These are phyloP conservation scores for Myripristis murdjan DNA, from an alignment of 2,797 vertebrate genomes.

Conservation along the genomic window DNA sequence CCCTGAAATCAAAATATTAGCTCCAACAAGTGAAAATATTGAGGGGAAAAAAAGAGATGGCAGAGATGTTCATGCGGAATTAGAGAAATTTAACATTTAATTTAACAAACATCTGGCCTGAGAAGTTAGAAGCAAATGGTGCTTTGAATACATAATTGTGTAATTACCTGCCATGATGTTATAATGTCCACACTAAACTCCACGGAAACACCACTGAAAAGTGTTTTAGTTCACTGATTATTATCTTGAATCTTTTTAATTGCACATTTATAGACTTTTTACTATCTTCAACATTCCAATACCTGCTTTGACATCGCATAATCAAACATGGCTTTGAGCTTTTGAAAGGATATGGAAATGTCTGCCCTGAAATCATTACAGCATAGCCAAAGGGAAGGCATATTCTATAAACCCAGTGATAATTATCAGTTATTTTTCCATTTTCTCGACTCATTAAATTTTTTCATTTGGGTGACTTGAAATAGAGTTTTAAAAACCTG, in stretches of 20 bases:
- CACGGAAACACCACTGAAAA: too few relatives aligned
- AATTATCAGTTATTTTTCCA: constrained; percentile 50
- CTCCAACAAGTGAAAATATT: constrained; percentile 13
- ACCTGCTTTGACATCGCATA: constrained; percentile 36
- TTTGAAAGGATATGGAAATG: constrained; percentile 40
- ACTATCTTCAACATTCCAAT: constrained; percentile 31
- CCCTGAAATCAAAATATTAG: constrained; percentile 62
- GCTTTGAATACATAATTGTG: constrained; percentile 23
- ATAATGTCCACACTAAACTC: constrained; percentile 24
- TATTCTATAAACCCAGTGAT: constrained; percentile 39
- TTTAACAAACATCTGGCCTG: constrained; percentile 19
- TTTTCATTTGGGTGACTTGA: constrained; percentile 28
- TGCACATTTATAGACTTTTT: constrained; percentile 27
- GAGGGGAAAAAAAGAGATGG: constrained; percentile 35
- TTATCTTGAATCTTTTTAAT: constrained; percentile 39
- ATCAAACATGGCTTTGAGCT: constrained; percentile 45
- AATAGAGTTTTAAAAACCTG: constrained; percentile 28
- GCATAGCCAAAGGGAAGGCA: constrained; percentile 24
- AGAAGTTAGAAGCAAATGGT: constrained; percentile 42
- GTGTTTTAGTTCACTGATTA: neutral
- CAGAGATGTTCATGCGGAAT: constrained; percentile 35
- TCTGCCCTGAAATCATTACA: constrained; percentile 42
- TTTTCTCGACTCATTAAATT: constrained; percentile 39
- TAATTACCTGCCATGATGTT: constrained; percentile 25
- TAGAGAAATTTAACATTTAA: constrained; percentile 8